A percentile compares a stretch with the other conserved stretches of the same genome.
Conservation (phyloP, 2,113 vertebrate genomes). For the Odocoileus virginianus region DNA sequence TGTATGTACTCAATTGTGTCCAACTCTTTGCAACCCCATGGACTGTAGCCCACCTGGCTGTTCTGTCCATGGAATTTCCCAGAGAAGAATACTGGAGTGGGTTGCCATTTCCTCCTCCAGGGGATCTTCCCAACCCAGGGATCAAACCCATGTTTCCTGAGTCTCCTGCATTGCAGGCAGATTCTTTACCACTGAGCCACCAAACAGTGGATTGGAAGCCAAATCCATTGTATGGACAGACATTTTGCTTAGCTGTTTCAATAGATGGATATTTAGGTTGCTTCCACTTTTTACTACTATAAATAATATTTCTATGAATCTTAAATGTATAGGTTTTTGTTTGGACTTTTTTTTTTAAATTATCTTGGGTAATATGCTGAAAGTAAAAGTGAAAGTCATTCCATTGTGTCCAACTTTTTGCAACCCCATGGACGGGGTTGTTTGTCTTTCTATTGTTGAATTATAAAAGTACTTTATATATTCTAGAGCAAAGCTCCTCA, state of each 20-base stretch:
- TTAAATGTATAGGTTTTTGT: background rate
- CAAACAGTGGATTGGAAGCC: background rate
- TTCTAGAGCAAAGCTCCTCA: background rate
- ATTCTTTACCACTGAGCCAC: background rate
- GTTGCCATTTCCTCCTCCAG: background rate
- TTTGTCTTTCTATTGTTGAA: background rate
- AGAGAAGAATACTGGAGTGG: background rate
- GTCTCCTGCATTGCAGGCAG: background rate
- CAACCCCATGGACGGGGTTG: background rate
- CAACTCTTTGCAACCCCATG: background rate
- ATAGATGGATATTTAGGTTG: background rate
- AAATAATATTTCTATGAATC: background rate
- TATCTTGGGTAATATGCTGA: background rate
- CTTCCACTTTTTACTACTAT: background rate
- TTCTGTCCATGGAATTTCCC: background rate
- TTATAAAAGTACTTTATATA: background rate
- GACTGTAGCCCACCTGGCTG: background rate
- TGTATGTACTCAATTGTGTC: rapidly evolving
- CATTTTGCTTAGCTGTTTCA: background rate
- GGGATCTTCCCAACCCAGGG: background rate
- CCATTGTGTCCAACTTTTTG: rapidly evolving
- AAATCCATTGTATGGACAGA: background rate
- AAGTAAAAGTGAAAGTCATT: background rate
- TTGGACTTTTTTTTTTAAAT: background rate
- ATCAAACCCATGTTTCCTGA: background rate